These are phyloP conservation scores for Ischnura elegans DNA, from an alignment of 2,888 invertebrate species.

Conservation along the genomic window DNA sequence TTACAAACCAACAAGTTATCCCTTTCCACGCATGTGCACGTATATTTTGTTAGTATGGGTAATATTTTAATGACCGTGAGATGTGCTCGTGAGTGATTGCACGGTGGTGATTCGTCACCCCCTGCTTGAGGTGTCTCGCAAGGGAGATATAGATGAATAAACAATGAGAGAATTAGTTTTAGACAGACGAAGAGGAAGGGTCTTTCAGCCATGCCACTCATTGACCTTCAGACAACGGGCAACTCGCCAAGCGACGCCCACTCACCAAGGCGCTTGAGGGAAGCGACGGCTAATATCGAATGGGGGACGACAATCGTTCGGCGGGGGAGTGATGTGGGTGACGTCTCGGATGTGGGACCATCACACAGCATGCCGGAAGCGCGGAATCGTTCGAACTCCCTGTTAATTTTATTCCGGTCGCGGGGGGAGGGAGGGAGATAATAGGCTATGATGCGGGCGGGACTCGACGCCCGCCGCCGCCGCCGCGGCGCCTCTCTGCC, in stretches of 20 bases:
- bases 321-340: not conserved
- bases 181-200: too few relatives aligned
- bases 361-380: constrained; percentile 26
- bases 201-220: too few relatives aligned
- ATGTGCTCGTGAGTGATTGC: too few relatives aligned
- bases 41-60: too few relatives aligned
- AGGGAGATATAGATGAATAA: too few relatives aligned
- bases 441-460: constrained; percentile 1
- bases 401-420: not conserved
- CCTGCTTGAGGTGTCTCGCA: too few relatives aligned
- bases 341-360: constrained; percentile 41
- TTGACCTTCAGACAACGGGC: not conserved
- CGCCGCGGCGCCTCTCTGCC: not conserved
- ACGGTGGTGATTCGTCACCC: too few relatives aligned
- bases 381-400: not conserved
- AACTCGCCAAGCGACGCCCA: not conserved
- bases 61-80: too few relatives aligned
- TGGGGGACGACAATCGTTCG: not conserved
- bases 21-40: too few relatives aligned
- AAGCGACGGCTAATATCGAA: not conserved
- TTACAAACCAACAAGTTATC: too few relatives aligned
- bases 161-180: too few relatives aligned
- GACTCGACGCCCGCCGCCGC: not conserved
- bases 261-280: not conserved
- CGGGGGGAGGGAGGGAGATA: not conserved